Base-by-base conservation (phyloP, 1,140 invertebrate species). In the Drosophila ohnishii region DNA sequence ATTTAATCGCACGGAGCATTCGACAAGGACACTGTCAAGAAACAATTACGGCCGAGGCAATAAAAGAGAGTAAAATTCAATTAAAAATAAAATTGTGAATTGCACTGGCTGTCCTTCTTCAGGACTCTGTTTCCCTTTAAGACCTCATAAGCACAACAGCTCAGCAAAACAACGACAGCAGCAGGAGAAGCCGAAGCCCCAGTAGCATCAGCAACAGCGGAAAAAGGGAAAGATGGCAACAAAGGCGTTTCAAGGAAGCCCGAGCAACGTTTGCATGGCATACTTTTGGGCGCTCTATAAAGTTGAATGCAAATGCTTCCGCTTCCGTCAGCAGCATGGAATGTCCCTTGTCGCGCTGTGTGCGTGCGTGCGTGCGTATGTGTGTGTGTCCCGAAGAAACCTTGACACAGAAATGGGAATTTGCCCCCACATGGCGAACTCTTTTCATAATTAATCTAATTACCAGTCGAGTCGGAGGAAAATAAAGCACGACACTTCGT, bases 291-390 rank as follows among this genome's bases (percentile, higher is more conserved):
- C 74, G 65, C 51, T 62, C 48, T 53, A 42, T 67, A 34, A 44
- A 74, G 70, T 50, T 59, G 73, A 64, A 79, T 71, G 63, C 69
- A 70, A 86, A 74, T 75, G 63, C 57, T 77, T 85, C 69, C 78
- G 67, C 58, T 73, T 69, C 77, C 63, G 72, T 34, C 60, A 58
- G 28, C 10, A 39, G 55, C 25, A 51, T 37, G 53, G 32, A 69
- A 48, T 61, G 56, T 55, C 40, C 56, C 32, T 30, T 44, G 34
- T 44, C 14, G 25, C 19, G 34, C 39, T 44, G 44, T 13, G 57
- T 59, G 56, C 45, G 42, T 53, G 51, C 14, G 13, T 42, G 44
- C 7, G 5, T 78, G 22, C 10, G n/a, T 40, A 28, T 47, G 53
- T 30, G 32, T 48, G 44, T 39, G 30, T 10, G 35, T 53, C 25